Conservation (phyloP, 2,113 vertebrate genomes). For the Paraplagusia blochii region DNA sequence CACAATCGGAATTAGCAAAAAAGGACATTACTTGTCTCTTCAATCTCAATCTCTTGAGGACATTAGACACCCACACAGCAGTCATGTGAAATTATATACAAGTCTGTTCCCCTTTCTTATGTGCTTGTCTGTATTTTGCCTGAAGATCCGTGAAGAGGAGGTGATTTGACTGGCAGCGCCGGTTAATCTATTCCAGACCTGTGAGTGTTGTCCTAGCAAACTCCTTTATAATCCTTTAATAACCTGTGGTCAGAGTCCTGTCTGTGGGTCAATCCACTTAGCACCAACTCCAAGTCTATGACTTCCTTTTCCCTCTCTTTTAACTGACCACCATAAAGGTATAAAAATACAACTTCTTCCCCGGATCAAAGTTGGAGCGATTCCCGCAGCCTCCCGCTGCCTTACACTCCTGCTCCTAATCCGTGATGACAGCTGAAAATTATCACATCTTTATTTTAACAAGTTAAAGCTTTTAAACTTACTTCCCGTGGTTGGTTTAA, state of each 20-base stretch:
- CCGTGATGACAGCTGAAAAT: neutral
- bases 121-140: too few relatives aligned
- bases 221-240: slow-evolving; percentile 57
- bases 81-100: neutral
- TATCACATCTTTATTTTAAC: neutral
- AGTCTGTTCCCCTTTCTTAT: too few relatives aligned
- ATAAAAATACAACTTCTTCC: slow-evolving; percentile 19
- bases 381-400: neutral
- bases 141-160: slow-evolving; percentile 30
- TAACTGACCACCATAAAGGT: slow-evolving; percentile 24
- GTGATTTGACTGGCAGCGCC: slow-evolving; percentile 27
- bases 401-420: neutral
- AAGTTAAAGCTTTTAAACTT: neutral
- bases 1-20: too few relatives aligned
- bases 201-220: slow-evolving; percentile 28
- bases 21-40: too few relatives aligned
- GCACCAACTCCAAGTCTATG: slow-evolving; percentile 30
- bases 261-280: slow-evolving; percentile 57
- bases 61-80: neutral
- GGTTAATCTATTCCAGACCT: slow-evolving; percentile 54
- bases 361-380: neutral
- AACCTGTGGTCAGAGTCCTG: slow-evolving; percentile 40
- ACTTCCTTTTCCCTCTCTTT: slow-evolving; percentile 46
- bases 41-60: too few relatives aligned
- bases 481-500: neutral